Conservation (phyloP, 2,888 invertebrate species). For the Diarsia brunnea region DNA sequence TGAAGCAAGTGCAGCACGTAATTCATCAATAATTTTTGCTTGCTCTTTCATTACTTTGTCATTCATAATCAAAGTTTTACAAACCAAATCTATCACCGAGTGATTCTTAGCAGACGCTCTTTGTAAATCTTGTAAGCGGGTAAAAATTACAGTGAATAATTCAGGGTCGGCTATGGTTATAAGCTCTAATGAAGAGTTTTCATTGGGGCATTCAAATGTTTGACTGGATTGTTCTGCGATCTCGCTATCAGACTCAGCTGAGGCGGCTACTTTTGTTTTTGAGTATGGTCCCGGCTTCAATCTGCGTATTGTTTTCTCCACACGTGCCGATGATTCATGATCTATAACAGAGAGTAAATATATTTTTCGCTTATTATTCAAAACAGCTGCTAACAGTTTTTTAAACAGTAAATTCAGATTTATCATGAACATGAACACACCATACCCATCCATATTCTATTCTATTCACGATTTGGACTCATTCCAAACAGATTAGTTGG, state of each 20-base stretch:
- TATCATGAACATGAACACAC: not conserved
- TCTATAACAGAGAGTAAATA: not conserved
- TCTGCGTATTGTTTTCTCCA: not conserved
- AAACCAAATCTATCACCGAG: not conserved
- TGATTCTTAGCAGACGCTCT: not conserved
- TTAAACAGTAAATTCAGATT: not conserved
- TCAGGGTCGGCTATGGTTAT: not conserved
- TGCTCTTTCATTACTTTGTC: not conserved
- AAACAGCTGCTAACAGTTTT: not conserved
- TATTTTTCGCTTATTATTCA: not conserved
- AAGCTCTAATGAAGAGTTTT: not conserved
- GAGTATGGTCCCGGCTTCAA: not conserved
- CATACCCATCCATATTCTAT: no score
- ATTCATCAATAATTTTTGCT: not conserved
- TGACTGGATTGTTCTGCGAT: not conserved
- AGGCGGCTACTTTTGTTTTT: not conserved
- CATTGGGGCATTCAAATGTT: not conserved
- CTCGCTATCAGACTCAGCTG: not conserved
- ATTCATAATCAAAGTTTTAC: not conserved
- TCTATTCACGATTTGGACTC: no score
- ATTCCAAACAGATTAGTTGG: no score
- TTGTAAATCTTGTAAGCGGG: not conserved
- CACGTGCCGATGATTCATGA: not conserved
- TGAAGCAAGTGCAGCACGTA: not conserved
- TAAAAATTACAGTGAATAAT: not conserved